Evolutionary conservation across 1,140 invertebrate genomes (phyloP), one percentile per base, ranked within the genome.

Genomic region (Euura saliciscinereae): DNA sequence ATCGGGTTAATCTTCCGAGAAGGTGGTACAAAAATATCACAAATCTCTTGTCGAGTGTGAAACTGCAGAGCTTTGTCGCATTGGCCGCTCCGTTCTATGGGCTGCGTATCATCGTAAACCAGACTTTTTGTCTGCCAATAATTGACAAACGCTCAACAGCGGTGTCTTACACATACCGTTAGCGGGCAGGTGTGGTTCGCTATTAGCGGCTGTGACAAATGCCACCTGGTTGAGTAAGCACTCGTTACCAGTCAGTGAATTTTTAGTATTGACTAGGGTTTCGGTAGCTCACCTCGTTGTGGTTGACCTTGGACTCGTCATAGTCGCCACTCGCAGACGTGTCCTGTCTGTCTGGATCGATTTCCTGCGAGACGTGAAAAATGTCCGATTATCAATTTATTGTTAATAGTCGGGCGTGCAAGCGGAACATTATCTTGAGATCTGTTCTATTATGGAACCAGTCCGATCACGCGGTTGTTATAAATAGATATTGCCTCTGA

Each of bases 281-380:
- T 28, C 28, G 28, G 28, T 28, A 1, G 83, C 88, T 87, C 77
- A 90, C 90, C 85, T 90, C 89, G 74, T 83, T 87, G 79, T 89
- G 88, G 84, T 90, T 90, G 73, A 88, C 76, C 78, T 89, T 89
- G 67, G 85, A 80, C 73, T 90, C 88, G 72, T 89, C 88, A 74
- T 85, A 87, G 73, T 89, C 90, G 51, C 86, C 89, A 59, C 85
- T 85, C 45, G 82, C 79, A 51, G 81, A 82, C 13, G 84, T 77
- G 70, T 87, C 86, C 79, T 91, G 90, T 75, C 90, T 89, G 69
- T 91, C 90, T 71, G 90, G 88, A 80, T 91, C 90, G 74, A 91
- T 89, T 84, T 91, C 90, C 90, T 91, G 68, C 8, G 84, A 87
- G 76, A 76, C 3, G 76, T 82, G 80, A 70, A 74, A 75, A 64